A percentile compares a stretch with the other conserved stretches of the same genome.
Conservation (phyloP, 2,113 vertebrate genomes). For the Regulus satrapa region DNA sequence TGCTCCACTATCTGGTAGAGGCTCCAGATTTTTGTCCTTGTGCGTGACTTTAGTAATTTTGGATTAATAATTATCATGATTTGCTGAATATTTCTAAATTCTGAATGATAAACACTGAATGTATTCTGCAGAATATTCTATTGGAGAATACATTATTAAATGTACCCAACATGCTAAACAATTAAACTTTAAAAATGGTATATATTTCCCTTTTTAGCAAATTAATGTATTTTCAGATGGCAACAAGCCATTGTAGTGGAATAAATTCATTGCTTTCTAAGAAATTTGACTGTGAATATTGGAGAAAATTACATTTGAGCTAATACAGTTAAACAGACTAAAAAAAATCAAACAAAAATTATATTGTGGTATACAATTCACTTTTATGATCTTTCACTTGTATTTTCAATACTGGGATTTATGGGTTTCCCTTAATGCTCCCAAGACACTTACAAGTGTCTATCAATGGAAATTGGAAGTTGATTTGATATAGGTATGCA, state of each 20-base stretch:
- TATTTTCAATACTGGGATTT: not conserved
- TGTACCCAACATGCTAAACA: not conserved
- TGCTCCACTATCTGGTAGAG: not conserved
- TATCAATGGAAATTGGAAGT: not conserved
- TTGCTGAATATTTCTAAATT: not conserved
- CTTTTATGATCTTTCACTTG: not conserved
- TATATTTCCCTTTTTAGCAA: not conserved
- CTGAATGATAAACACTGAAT: not conserved
- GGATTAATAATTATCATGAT: not conserved
- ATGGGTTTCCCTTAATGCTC: not conserved
- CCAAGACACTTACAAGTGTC: not conserved
- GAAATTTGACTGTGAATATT: not conserved
- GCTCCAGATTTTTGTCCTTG: not conserved
- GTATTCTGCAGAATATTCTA: not conserved
- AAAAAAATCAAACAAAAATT: not conserved
- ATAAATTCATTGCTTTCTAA: not conserved
- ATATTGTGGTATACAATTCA: not conserved
- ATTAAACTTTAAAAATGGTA: not conserved
- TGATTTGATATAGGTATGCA: not conserved
- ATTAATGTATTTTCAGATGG: fast-evolving
- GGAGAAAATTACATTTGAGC: not conserved
- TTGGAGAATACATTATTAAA: not conserved
- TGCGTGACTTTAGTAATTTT: not conserved
- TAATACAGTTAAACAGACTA: not conserved
- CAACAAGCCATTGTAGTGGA: not conserved